phyloP scores from a whole-genome alignment of 2,113 vertebrate genomes.

The Synodontis membranacea region DNA sequence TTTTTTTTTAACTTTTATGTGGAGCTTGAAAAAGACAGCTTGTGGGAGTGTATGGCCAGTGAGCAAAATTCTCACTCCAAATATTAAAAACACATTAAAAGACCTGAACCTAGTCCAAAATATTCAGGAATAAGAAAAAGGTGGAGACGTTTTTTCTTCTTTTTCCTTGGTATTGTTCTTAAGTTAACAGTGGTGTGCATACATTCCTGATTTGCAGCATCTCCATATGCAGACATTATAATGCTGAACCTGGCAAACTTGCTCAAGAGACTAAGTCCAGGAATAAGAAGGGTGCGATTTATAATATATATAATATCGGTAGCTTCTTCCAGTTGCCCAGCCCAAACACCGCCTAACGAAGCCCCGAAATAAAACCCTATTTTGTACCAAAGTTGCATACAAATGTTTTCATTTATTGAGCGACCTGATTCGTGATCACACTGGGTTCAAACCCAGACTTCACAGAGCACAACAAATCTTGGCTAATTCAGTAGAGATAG shows the following conservation, averaged over 20 bases:
- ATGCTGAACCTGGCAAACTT: neutral
- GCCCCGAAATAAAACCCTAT: neutral
- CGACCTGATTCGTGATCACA: too few species aligned
- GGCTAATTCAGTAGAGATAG: neutral
- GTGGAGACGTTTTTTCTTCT: neutral
- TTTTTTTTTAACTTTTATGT: constrained; percentile 4
- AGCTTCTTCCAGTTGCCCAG: neutral
- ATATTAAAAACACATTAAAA: neutral
- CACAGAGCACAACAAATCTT: neutral
- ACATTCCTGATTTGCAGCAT: neutral
- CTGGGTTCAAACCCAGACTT: neutral
- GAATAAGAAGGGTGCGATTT: neutral
- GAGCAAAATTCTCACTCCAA: neutral
- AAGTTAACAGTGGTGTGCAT: neutral
- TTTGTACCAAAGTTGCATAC: neutral
- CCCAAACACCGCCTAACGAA: neutral
- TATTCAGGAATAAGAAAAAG: neutral
- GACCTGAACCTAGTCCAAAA: neutral
- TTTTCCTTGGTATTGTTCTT: neutral
- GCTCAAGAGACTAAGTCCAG: neutral
- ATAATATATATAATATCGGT: too few species aligned
- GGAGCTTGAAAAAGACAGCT: neutral
- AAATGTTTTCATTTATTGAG: neutral
- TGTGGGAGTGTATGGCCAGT: too few species aligned
- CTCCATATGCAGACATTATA: neutral